Evolutionary conservation across 1,140 invertebrate genomes (phyloP).

Genomic region (Lasaia peninsularis): DNA sequence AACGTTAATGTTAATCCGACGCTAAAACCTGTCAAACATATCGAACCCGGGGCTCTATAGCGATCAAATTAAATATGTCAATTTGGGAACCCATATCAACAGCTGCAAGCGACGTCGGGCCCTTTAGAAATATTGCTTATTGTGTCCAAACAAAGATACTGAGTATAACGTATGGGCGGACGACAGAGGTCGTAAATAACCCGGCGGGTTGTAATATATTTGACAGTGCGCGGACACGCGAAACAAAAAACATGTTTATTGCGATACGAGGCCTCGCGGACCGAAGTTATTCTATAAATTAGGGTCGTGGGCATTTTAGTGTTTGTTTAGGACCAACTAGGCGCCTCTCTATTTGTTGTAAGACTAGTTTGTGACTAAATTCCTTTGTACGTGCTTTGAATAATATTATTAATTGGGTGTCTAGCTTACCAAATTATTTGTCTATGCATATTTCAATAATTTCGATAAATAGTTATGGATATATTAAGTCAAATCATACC

Average conservation of each 20-base stretch:
- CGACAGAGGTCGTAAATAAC: slow-evolving; percentile 73
- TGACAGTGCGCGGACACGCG: slow-evolving; percentile 75
- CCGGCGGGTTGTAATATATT: slow-evolving; percentile 75
- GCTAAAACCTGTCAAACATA: slow-evolving; percentile 74
- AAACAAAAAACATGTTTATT: slow-evolving; percentile 77
- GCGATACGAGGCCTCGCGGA: slow-evolving; percentile 51
- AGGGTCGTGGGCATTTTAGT: slow-evolving; percentile 49
- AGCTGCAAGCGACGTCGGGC: slow-evolving; percentile 72
- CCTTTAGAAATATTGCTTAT: slow-evolving; percentile 77
- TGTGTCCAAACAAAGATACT: slow-evolving; percentile 78
- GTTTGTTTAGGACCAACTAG: slow-evolving; percentile 49
- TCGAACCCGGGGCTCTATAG: slow-evolving; percentile 54
- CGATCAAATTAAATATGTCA: slow-evolving; percentile 78
- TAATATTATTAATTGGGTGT: slow-evolving; percentile 18
- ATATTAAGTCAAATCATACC: neutral
- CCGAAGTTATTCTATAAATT: slow-evolving; percentile 56
- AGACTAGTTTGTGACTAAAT: slow-evolving; percentile 37
- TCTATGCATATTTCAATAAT: too few species aligned
- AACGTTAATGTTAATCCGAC: slow-evolving; percentile 72
- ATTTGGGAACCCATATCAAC: slow-evolving; percentile 76
- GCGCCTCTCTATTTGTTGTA: slow-evolving; percentile 32
- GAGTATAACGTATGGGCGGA: slow-evolving; percentile 77
- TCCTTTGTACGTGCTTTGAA: slow-evolving; percentile 30
- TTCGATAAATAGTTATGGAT: neutral
- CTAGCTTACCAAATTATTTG: too few species aligned